phyloP scores from a whole-genome alignment of 2,797 vertebrate species.

The Cryptoprocta ferox region DNA sequence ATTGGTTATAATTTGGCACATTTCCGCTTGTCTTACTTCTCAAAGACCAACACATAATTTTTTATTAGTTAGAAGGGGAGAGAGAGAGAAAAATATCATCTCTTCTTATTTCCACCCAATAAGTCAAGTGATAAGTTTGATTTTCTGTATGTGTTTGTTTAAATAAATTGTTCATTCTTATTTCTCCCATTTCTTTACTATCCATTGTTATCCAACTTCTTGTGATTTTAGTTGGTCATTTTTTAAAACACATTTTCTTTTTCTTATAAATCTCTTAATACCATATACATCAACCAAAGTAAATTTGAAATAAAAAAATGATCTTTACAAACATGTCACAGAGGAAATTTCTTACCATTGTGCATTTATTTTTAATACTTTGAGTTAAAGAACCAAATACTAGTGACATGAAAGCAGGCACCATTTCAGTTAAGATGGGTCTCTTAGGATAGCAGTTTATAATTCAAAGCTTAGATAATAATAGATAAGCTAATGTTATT shows the following conservation, averaged over 20 bases:
- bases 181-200: background rate
- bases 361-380: background rate
- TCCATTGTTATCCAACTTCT: background rate
- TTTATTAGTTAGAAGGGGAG: background rate
- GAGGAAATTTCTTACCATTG: background rate
- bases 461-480: background rate
- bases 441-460: background rate
- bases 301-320: background rate
- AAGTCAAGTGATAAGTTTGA: background rate
- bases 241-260: background rate
- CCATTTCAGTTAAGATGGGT: background rate
- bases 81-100: background rate
- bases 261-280: background rate
- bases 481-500: background rate
- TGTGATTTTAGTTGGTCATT: background rate
- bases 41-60: background rate
- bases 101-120: background rate
- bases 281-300: background rate
- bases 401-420: background rate
- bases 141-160: background rate
- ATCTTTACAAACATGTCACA: background rate
- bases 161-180: background rate
- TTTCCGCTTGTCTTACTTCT: background rate
- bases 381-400: background rate
- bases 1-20: conserved; percentile 37